Percentiles rank a stretch among this genome's conserved stretches.
Evolutionary conservation across 2,888 invertebrate genomes (phyloP).

Genomic region (Stictocephala bisonia): DNA sequence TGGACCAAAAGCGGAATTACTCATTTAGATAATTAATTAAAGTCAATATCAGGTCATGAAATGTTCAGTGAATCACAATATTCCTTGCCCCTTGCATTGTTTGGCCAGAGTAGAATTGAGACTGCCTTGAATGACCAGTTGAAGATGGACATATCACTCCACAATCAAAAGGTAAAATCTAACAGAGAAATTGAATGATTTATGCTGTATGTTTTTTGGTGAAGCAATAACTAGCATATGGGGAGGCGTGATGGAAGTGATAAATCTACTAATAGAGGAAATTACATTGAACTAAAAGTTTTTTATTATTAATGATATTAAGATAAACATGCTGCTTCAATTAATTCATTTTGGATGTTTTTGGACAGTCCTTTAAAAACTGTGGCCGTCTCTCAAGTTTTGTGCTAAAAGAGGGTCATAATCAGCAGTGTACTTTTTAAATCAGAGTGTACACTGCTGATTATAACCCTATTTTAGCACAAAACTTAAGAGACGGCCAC

Average conservation of each 20-base stretch:
- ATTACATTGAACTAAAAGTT: background rate
- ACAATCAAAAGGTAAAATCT: background rate
- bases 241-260: background rate
- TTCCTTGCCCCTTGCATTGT: background rate
- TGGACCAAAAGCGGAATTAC: background rate
- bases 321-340: background rate
- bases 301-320: background rate
- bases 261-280: background rate
- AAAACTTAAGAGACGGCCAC: background rate
- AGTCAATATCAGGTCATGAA: background rate
- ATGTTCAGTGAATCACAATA: background rate
- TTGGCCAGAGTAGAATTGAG: background rate
- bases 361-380: background rate
- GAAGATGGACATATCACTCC: background rate
- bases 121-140: background rate
- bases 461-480: background rate
- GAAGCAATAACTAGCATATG: background rate
- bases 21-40: background rate
- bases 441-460: background rate
- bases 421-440: background rate
- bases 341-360: background rate
- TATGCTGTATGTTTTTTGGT: background rate
- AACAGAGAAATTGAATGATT: background rate
- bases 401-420: background rate
- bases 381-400: background rate